Evolutionary conservation across 2,888 invertebrate species (phyloP), one percentile per base, ranked within the genome.

Genomic region (Drosophila neonasuta): DNA sequence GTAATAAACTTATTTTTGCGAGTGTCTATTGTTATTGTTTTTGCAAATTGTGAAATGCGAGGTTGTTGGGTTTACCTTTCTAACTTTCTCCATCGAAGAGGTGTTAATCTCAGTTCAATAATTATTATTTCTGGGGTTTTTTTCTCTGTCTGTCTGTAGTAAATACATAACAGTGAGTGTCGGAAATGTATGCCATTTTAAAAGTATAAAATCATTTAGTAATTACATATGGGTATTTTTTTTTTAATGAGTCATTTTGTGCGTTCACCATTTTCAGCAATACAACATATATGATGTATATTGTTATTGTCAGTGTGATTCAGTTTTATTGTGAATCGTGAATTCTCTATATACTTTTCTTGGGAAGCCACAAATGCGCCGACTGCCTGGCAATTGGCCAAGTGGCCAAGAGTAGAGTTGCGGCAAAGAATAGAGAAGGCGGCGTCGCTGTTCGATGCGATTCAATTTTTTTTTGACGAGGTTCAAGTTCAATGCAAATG

Each of bases 401-500:
- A 42, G 39, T 41, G 39, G 39, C 36, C 36, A 36, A 36, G 36
- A 36, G 36, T n/a, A 2, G n/a, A 36, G n/a, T 32, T 32, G 11
- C 2, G 39, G 7, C 54, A 7, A 48, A 32, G 20, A 20, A 29
- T 24, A 17, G 42, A 15, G 41, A 15, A 24, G 17, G 5, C 24
- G 20, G 3, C 24, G 8, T 17, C 30, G 29, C 36, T 44, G 34
- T 50, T 50, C 44, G 41, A 48, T 71, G 58, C 55, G 24, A 45
- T 57, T 36, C 55, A 46, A 17, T 17, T 17, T 3, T 6, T 24
- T 24, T 77, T 50, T 51, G 59, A 48, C 15, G 42, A 24, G 54
- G 71, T 73, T 71, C 71, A 71, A 73, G 71, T 71, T 71, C 71
- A 71, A 71, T 71, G 68, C 30, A 58, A 62, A 56, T 71, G 71